Evolutionary conservation across 2,888 invertebrate genomes (phyloP).

Genomic region (Cephus sareptanus): DNA sequence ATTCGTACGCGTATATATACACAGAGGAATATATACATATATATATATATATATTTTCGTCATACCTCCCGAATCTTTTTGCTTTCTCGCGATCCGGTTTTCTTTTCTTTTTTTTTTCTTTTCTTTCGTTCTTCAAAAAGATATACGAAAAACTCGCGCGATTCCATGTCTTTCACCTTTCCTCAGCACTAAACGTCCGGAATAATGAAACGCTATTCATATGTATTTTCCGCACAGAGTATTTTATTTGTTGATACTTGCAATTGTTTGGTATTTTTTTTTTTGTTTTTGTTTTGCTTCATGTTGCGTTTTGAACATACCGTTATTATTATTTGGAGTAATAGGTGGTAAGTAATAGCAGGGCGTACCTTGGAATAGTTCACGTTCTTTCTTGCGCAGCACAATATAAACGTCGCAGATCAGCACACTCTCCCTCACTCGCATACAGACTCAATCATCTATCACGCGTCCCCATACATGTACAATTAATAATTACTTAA

Average conservation of each 20-base stretch:
- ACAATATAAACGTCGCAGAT: slow-evolving; percentile 66
- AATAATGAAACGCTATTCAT: slow-evolving; percentile 62
- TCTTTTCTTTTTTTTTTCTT: no score
- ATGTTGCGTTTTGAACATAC: slow-evolving; percentile 56
- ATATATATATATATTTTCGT: slow-evolving; percentile 20
- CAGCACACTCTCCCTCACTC: slow-evolving; percentile 54
- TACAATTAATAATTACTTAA: slow-evolving; percentile 45
- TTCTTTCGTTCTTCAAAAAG: not conserved
- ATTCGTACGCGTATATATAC: not conserved
- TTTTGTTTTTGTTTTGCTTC: slow-evolving; percentile 38
- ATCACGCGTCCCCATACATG: slow-evolving; percentile 36
- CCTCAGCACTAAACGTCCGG: slow-evolving; percentile 67
- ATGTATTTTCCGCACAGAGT: slow-evolving; percentile 57
- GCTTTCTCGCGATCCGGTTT: slow-evolving; percentile 5
- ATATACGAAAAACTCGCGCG: slow-evolving; percentile 25
- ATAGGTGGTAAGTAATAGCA: slow-evolving; percentile 63
- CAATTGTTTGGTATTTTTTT: slow-evolving; percentile 41
- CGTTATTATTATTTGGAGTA: slow-evolving; percentile 48
- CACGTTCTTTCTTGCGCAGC: slow-evolving; percentile 67
- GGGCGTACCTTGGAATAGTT: slow-evolving; percentile 67
- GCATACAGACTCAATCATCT: slow-evolving; percentile 20
- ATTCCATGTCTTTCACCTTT: slow-evolving; percentile 64
- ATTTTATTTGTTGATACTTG: slow-evolving; percentile 57
- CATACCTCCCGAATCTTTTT: slow-evolving; percentile 24
- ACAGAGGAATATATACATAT: slow-evolving; percentile 5